Base-by-base conservation (phyloP, 2,113 vertebrate species). In the Rhinoderma darwinii region DNA sequence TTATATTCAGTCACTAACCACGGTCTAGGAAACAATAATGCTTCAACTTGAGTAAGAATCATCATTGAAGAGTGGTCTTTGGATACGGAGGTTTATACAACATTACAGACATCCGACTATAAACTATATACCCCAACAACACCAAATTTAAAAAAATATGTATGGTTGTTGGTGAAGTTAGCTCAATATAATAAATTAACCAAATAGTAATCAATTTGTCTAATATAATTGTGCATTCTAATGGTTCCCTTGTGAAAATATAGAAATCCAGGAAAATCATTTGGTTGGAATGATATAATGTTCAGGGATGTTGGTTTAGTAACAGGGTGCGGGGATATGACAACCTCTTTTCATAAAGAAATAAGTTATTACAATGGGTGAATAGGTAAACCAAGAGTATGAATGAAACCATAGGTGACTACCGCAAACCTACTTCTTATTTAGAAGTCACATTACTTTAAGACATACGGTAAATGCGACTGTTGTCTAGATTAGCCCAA, bases 31-130 rank as follows among this genome's bases (percentile, higher is more conserved):
- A 44, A 47, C 41, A n/a, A 75, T 27, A 43, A 27, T 8, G 14
- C 44, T 75, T 47, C 37, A 74, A 39, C 72, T 74, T 74, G 72
- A 73, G 37, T n/a, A 15, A 44, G 37, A 73, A 27, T 75, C 10
- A 7, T 27, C 25, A 47, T n/a, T 2, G 4, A 43, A 74, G 22
- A 44, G 72, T 4, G 70, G 7, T 41, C 39, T n/a, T 72, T 43
- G 39, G 39, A 4, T 14, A 27, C 25, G 0, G 22, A 20, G 70
- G 12, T 15, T 27, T 75, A 22, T 25, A 41, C 10, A 68, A 22
- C 12, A 72, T 22, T 41, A 72, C 9, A 72, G 2, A 8, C 8
- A 39, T 25, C 10, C 18, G 8, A 72, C 2, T 3, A 11, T 72
- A 25, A 41, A 68, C 35, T 11, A 66, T 4, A 14, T 32, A 4